Percentiles rank a stretch among this genome's conserved stretches.
These are phyloP conservation scores for Euphydryas editha DNA, from an alignment of 2,888 invertebrate species.

Conservation along the genomic window DNA sequence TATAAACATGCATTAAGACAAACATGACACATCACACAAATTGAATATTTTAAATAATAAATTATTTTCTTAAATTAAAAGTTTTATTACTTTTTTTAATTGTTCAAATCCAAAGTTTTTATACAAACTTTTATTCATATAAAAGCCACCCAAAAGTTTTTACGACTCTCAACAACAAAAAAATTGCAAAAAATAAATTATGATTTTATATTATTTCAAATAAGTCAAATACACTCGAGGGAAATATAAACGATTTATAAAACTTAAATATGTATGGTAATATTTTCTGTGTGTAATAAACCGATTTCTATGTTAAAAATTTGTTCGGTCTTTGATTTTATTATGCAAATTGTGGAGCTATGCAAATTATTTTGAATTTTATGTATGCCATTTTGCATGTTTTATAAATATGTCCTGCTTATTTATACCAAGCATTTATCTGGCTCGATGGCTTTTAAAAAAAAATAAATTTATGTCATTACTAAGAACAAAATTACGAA, in stretches of 20 bases:
- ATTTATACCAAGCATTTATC: neutral
- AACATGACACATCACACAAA: too few relatives aligned
- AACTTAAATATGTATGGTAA: slow-evolving; percentile 26
- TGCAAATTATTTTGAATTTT: slow-evolving; percentile 35
- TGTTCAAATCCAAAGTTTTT: too few relatives aligned
- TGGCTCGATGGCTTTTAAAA: neutral
- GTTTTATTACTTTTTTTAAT: too few relatives aligned
- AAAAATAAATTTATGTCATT: neutral
- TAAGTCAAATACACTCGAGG: slow-evolving; percentile 17
- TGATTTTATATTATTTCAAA: slow-evolving; percentile 14
- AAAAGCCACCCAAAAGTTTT: too few relatives aligned
- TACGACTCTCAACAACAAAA: too few relatives aligned
- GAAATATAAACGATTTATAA: slow-evolving; percentile 21
- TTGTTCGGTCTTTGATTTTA: slow-evolving; percentile 19
- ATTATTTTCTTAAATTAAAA: too few relatives aligned
- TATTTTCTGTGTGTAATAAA: slow-evolving; percentile 29
- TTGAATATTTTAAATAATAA: neutral
- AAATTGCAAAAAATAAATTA: neutral
- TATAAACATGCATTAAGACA: neutral
- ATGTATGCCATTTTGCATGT: slow-evolving; percentile 25
- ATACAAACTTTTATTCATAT: too few relatives aligned
- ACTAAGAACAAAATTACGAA: too few relatives aligned
- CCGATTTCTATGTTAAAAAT: slow-evolving; percentile 33
- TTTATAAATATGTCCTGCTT: slow-evolving; percentile 2
- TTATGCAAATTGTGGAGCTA: slow-evolving; percentile 25